Evolutionary conservation across 2,797 vertebrate genomes (phyloP), one percentile per base, ranked within the genome.

Genomic region (Ciconia nigra): DNA sequence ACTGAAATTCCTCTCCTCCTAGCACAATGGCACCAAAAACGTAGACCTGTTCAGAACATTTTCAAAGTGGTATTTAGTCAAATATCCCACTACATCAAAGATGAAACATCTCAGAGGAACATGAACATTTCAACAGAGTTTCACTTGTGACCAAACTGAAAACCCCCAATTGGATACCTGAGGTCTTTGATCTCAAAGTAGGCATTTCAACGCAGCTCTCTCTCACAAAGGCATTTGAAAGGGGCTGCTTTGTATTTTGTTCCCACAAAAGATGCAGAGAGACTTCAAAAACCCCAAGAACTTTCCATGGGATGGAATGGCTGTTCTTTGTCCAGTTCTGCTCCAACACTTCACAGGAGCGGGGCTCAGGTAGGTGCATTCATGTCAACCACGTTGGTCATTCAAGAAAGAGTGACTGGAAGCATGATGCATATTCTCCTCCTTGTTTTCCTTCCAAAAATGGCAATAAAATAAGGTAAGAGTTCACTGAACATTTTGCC

Each of bases 121-220:
- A 42, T 2, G 25, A 93, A n/a, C 4, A 1, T 91, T 92, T 94
- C 63, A 66, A 44, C 15, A 55, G 28, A 29, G 37, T 59, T 92
- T 91, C 5, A 1, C n/a, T 41, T 86, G 41, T 26, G 69, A 78
- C 79, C 31, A 81, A 73, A 87, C 71, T 49, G 51, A 90, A 82
- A 63, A 7, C 6, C 26, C 28, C 44, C 63, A 67, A 3, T 7
- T 8, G 24, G 49, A 65, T 69, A 81, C 10, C 57, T 57, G 37
- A 78, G 29, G 39, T 51, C 73, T 96, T 83, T 95, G 84, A 88
- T 88, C 69, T 88, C 89, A 86, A 29, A n/a, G 13, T 6, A 54
- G 65, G 29, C 49, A 33, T 61, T 86, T 74, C 76, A 71, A 49
- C 0, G 0, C 5, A 35, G 26, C 10, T 70, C 26, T n/a, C 26